Evolutionary conservation across 2,888 invertebrate species (phyloP).

Genomic region (Hylaea fasciaria): DNA sequence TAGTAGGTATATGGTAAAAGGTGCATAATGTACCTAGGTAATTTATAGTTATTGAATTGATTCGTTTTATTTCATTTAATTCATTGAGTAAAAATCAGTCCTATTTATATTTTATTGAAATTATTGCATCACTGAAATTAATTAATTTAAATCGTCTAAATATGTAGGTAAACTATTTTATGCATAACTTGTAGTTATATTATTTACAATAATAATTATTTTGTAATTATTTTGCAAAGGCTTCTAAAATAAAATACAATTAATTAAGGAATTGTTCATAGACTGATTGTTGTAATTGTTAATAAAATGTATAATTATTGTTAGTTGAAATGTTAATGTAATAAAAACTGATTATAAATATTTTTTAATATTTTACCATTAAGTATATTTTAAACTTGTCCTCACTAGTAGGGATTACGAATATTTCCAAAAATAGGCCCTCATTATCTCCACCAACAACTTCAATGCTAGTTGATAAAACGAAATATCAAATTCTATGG

Average conservation of each 20-base stretch:
- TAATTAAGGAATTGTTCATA: slow-evolving; percentile 2
- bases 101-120: background rate
- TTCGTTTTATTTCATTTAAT: no score
- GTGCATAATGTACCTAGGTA: no score
- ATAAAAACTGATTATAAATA: slow-evolving; percentile 2
- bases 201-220: background rate
- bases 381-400: no score
- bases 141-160: no score
- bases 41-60: background rate
- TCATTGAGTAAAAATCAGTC: background rate
- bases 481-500: background rate
- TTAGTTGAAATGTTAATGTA: slow-evolving; percentile 2
- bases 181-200: background rate
- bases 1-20: no score
- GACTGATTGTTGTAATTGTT: slow-evolving; percentile 8
- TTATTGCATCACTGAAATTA: background rate
- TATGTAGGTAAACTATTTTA: no score
- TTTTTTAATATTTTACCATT: background rate
- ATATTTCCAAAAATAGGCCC: no score
- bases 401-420: no score
- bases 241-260: background rate
- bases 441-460: no score
- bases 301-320: background rate
- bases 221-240: background rate
- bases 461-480: no score